Percentiles rank a stretch among this genome's conserved stretches.
Evolutionary conservation across 2,888 invertebrate species (phyloP).

Genomic region (Metopia argyrocephala): DNA sequence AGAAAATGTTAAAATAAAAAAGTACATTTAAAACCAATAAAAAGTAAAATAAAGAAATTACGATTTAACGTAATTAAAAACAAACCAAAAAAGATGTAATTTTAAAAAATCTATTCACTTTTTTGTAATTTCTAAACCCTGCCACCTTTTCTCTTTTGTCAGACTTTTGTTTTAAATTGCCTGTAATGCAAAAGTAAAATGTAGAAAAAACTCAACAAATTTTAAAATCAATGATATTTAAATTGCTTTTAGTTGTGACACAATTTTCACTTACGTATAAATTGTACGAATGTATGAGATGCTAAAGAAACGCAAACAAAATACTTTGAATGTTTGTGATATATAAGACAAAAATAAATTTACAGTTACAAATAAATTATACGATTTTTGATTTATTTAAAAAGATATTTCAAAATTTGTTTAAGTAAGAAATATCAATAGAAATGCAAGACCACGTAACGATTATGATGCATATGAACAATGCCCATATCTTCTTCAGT

Average conservation of each 20-base stretch:
- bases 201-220: not conserved
- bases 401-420: not conserved
- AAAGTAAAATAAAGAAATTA: slow-evolving; percentile 54
- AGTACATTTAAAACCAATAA: slow-evolving; percentile 46
- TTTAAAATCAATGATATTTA: slow-evolving; percentile 25
- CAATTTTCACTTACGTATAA: not conserved
- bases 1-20: slow-evolving; percentile 53
- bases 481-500: too few species aligned
- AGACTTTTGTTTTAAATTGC: slow-evolving; percentile 8
- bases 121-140: not conserved
- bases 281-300: slow-evolving; percentile 2
- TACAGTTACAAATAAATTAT: not conserved
- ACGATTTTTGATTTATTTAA: not conserved
- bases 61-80: slow-evolving; percentile 46
- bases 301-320: not conserved
- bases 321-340: slow-evolving; percentile 1
- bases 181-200: slow-evolving; percentile 1
- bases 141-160: not conserved
- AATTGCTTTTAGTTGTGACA: slow-evolving; percentile 7
- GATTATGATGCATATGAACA: too few species aligned
- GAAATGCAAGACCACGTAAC: too few species aligned
- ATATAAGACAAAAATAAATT: not conserved
- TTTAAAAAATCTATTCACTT: not conserved
- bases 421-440: too few species aligned
- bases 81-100: slow-evolving; percentile 14